These are phyloP conservation scores for Synanthedon formicaeformis DNA, from an alignment of 2,888 invertebrate species.

Conservation along the genomic window DNA sequence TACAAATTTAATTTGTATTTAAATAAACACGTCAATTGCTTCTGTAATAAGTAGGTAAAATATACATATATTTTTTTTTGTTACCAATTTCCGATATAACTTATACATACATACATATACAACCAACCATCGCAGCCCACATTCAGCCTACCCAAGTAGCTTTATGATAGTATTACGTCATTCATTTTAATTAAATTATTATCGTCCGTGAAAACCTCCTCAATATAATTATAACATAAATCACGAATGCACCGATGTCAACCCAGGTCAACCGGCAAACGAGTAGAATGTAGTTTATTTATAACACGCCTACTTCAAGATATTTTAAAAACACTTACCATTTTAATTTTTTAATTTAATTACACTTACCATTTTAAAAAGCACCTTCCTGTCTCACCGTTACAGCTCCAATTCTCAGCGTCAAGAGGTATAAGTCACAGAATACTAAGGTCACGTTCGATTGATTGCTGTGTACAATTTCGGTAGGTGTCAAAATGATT, in stretches of 20 bases:
- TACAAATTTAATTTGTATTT: too few species aligned
- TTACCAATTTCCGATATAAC: background rate
- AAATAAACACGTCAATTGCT: background rate
- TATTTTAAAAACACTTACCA: constrained; percentile 6
- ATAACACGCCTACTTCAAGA: constrained; percentile 3
- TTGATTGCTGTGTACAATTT: constrained; percentile 13
- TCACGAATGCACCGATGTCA: constrained; percentile 11
- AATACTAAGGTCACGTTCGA: constrained; percentile 16
- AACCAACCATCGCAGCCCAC: constrained; percentile 4
- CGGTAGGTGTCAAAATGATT: constrained; percentile 28
- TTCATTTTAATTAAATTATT: constrained; percentile 11
- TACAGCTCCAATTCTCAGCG: background rate
- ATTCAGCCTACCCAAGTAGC: constrained; percentile 4
- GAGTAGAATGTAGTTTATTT: constrained; percentile 2
- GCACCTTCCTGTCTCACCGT: background rate
- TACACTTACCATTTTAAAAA: constrained; percentile 8
- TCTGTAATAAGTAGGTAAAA: constrained; percentile 1
- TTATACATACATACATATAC: too few species aligned
- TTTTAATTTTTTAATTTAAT: too few species aligned
- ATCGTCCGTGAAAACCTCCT: constrained; percentile 8
- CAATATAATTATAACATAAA: constrained; percentile 13
- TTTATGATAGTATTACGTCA: constrained; percentile 7
- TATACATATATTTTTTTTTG: constrained; percentile 1
- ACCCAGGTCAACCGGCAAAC: constrained; percentile 11
- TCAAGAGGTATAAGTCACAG: constrained; percentile 6